Conservation (phyloP, 2,888 invertebrate species). For the Reticulitermes lucifugus region DNA sequence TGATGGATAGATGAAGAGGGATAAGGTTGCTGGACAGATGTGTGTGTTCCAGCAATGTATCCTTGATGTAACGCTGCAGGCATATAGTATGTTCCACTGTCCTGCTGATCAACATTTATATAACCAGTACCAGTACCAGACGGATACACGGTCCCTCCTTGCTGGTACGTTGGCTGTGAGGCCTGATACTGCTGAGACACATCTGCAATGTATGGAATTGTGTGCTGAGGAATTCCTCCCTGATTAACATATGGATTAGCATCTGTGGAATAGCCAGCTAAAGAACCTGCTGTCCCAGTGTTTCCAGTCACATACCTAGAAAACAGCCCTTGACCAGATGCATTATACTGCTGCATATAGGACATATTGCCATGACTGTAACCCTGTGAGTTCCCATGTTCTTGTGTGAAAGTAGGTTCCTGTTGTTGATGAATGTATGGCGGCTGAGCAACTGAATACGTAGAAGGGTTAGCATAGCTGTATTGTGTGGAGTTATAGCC, state of each 20-base stretch:
- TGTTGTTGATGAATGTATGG: not conserved
- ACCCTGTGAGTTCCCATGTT: not conserved
- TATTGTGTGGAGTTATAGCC: not conserved
- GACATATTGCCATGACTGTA: not conserved
- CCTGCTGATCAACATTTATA: not conserved
- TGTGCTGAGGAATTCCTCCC: not conserved
- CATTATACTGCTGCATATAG: not conserved
- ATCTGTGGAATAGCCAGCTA: not conserved
- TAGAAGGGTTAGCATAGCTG: not conserved
- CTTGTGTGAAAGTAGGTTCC: not conserved
- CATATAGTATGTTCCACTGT: not conserved
- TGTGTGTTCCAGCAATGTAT: not conserved
- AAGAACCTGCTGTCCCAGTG: not conserved
- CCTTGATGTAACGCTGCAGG: not conserved
- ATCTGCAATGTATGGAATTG: not conserved
- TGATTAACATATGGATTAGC: not conserved
- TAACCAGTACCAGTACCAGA: not conserved
- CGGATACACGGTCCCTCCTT: not conserved
- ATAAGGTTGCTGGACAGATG: constrained; percentile 4
- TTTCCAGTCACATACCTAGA: not conserved
- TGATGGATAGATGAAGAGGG: not conserved
- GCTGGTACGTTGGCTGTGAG: constrained; percentile 48
- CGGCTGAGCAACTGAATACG: not conserved
- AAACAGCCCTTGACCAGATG: not conserved
- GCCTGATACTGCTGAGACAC: constrained; percentile 37